Base-by-base conservation (phyloP, 2,113 vertebrate species). In the Megaleporinus macrocephalus region DNA sequence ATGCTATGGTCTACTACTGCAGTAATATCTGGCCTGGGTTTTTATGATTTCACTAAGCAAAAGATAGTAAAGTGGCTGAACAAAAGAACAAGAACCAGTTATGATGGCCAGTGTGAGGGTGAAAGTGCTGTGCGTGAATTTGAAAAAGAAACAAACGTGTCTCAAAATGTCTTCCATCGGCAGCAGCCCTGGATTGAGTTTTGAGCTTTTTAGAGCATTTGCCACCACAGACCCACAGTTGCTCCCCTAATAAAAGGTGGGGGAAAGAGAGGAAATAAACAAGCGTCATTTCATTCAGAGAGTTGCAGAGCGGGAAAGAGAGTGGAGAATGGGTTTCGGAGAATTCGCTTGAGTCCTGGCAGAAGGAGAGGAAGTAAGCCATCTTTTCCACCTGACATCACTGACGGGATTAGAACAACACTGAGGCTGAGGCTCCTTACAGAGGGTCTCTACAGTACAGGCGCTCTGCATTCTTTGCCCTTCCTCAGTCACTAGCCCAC, bases 331-430 rank as follows among this genome's bases (percentile, higher is more conserved):
- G 73, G 61, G 59, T 84, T 80, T 88, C 87, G 85, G 78, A 74
- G 55, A 55, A 27, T 27, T 30, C 14, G 26, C 63, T 27, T 29
- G 57, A 77, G 78, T 72, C 63, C 79, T 87, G 89, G 88, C 85
- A 87, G 84, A 83, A 74, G 77, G 11, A 29, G 78, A 87, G 92
- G 88, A 92, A 92, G 90, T 86, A 85, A 89, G 81, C 73, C 85
- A 86, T 81, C 83, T 91, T 89, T 91, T 90, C 87, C 89, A 92
- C 89, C 89, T 92, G 89, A 94, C 91, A 91, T 87, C 78, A 80
- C 76, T 83, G 79, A 85, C 69, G 30, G 77, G 71, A 85, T 85
- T 86, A 83, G 20, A 82, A 71, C 77, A 76, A 83, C 78, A 83
- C 62, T 15, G 27, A 18, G 16, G 62, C 75, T 51, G 63, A 85